Base-by-base conservation (phyloP, 2,797 vertebrate species). In the Acanthurus tractus region DNA sequence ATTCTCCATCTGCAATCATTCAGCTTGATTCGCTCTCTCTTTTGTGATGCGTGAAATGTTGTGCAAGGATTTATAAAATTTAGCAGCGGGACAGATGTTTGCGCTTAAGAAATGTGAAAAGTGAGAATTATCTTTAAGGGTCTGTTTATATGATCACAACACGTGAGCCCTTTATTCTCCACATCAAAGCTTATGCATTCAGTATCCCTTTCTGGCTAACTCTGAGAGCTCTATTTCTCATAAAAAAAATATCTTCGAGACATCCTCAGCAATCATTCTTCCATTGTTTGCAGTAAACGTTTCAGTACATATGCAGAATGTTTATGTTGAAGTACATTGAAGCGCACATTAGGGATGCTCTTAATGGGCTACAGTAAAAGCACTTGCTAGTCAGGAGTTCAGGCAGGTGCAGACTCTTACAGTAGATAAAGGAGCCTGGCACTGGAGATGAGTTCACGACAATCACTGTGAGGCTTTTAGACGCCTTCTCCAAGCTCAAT, bases 381-480 rank as follows among this genome's bases (percentile, higher is more conserved):
- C 94, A 75, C 89, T 88, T 87, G 91, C 88, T 87, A 86, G 90
- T 90, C 91, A 78, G 80, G 92, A 88, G 93, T 94, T 93, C 90
- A 94, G 86, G 89, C 93, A 92, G 91, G 93, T 93, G 92, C 89
- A 92, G 88, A 90, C 90, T 94, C 90, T 90, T 93, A 91, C 93
- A 92, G 91, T 91, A 93, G 91, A 92, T 92, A 93, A 90, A 92
- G 91, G 91, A 93, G 89, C 81, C 85, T 84, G 88, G 90, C 86
- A 90, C 85, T 90, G 86, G 85, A 92, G 92, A 94, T 92, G 94
- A 94, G 94, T 93, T 92, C 93, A 94, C 86, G 92, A 94, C 93
- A 92, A 93, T 94, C 93, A 92, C 90, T 92, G 93, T 93, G 86
- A 95, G 93, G 94, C 94, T 96, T 95, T 96, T 94, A 95, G 93